These are phyloP conservation scores for Ceuthmochares aereus DNA, from an alignment of 2,113 vertebrate genomes.

Conservation along the genomic window DNA sequence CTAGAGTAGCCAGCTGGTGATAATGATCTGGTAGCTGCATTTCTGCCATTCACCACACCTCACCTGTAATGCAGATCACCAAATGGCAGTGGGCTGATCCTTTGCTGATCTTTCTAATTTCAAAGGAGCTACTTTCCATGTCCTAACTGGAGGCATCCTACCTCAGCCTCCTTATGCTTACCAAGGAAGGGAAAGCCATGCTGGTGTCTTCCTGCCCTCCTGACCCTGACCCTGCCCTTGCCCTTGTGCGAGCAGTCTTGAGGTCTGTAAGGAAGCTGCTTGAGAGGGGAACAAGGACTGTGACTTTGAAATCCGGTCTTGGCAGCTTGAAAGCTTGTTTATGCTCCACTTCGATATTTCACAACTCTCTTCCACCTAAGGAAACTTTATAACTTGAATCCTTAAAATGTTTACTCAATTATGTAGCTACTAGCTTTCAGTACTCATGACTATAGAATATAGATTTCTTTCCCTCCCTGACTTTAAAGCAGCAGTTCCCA, in stretches of 20 bases:
- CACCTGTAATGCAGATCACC: background rate
- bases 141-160: background rate
- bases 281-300: background rate
- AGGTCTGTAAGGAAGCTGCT: background rate
- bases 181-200: accelerated
- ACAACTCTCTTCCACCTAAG: background rate
- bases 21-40: background rate
- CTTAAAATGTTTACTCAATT: background rate
- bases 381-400: background rate
- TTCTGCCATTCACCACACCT: background rate
- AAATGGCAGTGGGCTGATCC: background rate
- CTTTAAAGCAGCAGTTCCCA: background rate
- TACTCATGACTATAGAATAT: background rate
- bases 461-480: background rate
- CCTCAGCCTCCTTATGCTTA: background rate
- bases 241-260: accelerated
- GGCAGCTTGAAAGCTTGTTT: background rate
- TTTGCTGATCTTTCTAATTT: background rate
- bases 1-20: background rate
- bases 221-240: background rate
- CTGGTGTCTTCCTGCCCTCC: background rate
- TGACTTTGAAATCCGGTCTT: background rate
- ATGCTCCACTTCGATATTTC: accelerated
- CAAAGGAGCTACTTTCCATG: background rate
- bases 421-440: background rate